These are phyloP conservation scores for Geotrupes spiniger DNA, from an alignment of 2,888 invertebrate species.

Conservation along the genomic window DNA sequence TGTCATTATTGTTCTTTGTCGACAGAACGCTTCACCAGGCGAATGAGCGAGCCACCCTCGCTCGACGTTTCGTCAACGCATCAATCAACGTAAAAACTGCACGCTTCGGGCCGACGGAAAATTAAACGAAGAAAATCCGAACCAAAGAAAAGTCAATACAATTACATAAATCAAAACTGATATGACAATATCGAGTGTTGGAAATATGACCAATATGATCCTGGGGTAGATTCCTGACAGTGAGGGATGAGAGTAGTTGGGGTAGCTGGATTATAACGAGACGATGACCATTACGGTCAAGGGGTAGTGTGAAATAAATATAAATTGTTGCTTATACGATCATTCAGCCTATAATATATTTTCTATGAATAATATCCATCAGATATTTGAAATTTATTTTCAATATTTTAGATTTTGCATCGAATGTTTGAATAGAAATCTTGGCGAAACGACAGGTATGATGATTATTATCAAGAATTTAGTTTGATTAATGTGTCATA, in stretches of 20 bases:
- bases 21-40: too few relatives aligned
- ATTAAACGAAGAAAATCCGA: constrained; percentile 31
- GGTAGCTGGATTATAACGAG: constrained; percentile 27
- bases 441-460: too few relatives aligned
- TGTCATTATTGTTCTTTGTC: too few relatives aligned
- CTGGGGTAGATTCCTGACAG: constrained; percentile 33
- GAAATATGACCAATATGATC: constrained; percentile 46
- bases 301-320: constrained; percentile 7
- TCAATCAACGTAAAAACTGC: constrained; percentile 19
- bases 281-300: constrained; percentile 28
- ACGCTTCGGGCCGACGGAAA: constrained; percentile 22
- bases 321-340: not conserved
- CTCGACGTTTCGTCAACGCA: constrained; percentile 8
- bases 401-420: too few relatives aligned
- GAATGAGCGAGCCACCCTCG: too few relatives aligned
- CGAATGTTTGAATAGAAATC: too few relatives aligned
- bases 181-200: constrained; percentile 47
- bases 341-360: too few relatives aligned
- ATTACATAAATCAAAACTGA: constrained; percentile 50
- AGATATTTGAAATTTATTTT: too few relatives aligned
- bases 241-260: constrained; percentile 34
- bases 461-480: too few relatives aligned
- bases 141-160: constrained; percentile 45
- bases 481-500: too few relatives aligned
- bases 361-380: too few relatives aligned